Conservation (phyloP, 2,113 vertebrate species). For the Phylloscopus trochiloides region DNA sequence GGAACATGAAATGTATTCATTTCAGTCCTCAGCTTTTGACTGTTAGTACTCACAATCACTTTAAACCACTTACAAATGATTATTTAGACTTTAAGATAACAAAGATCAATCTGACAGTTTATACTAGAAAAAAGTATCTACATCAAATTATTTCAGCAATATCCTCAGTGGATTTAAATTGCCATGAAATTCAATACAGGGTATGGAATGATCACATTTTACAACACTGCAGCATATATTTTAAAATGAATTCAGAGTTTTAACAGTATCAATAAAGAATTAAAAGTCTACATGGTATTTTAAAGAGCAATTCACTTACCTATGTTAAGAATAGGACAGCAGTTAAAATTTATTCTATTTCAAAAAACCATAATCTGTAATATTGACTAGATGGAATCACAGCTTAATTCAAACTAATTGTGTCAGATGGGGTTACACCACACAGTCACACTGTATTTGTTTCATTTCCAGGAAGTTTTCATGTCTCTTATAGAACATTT, state of each 20-base stretch:
- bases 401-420: not conserved
- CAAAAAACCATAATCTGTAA: not conserved
- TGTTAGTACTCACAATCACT: not conserved
- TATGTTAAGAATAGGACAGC: not conserved
- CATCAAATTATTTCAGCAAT: not conserved
- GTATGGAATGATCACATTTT: not conserved
- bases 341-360: not conserved
- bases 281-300: not conserved
- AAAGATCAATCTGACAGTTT: not conserved
- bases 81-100: not conserved
- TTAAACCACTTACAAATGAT: not conserved
- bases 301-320: not conserved
- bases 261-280: not conserved
- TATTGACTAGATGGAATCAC: not conserved
- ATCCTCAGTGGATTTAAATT: not conserved
- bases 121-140: not conserved
- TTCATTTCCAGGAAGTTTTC: not conserved
- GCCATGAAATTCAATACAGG: not conserved
- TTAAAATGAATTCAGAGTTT: not conserved
- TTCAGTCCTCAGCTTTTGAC: not conserved
- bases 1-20: not conserved
- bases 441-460: not conserved
- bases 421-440: not conserved
- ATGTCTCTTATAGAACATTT: not conserved
- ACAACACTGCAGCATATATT: not conserved